These are phyloP conservation scores for Cladopsammia gracilis DNA, from an alignment of 64 coral and sea anemone genomes.

Conservation along the genomic window DNA sequence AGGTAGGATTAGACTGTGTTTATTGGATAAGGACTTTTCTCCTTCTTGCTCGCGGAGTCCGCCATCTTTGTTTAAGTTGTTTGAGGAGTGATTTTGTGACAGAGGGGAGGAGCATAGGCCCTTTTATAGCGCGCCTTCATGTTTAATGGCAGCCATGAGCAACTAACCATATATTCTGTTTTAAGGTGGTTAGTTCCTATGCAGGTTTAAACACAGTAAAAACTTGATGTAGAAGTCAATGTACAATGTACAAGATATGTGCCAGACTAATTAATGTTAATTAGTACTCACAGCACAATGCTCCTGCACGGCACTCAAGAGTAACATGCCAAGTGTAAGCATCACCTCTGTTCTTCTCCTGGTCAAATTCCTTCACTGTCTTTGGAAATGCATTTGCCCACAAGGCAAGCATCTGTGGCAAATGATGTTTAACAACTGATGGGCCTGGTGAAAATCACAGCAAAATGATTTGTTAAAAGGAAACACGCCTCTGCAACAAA, in stretches of 20 bases:
- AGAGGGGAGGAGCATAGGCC: no score
- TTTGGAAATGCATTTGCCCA: slow-evolving; percentile 96
- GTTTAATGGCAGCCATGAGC: no score
- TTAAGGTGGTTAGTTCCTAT: no score
- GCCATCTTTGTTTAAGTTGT: no score
- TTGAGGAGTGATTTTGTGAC: no score
- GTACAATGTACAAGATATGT: neutral
- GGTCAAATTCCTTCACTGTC: slow-evolving; percentile 89
- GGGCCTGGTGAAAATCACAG: slow-evolving; percentile 70
- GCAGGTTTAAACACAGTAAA: no score
- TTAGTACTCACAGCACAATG: slow-evolving; percentile 81
- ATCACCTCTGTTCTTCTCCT: slow-evolving; percentile 97
- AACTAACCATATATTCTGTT: no score
- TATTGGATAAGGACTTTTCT: no score
- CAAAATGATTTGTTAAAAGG: neutral
- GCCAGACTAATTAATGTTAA: neutral
- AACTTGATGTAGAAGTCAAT: no score
- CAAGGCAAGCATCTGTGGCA: slow-evolving; percentile 87
- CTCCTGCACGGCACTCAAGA: slow-evolving; percentile 94
- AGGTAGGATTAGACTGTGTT: no score
- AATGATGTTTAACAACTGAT: slow-evolving; percentile 88
- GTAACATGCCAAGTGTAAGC: slow-evolving; percentile 98
- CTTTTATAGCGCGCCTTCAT: no score
- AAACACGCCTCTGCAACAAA: neutral
- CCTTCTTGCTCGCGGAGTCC: no score